These are phyloP conservation scores for Drosophila testacea DNA, from an alignment of 2,888 invertebrate genomes.

Conservation along the genomic window DNA sequence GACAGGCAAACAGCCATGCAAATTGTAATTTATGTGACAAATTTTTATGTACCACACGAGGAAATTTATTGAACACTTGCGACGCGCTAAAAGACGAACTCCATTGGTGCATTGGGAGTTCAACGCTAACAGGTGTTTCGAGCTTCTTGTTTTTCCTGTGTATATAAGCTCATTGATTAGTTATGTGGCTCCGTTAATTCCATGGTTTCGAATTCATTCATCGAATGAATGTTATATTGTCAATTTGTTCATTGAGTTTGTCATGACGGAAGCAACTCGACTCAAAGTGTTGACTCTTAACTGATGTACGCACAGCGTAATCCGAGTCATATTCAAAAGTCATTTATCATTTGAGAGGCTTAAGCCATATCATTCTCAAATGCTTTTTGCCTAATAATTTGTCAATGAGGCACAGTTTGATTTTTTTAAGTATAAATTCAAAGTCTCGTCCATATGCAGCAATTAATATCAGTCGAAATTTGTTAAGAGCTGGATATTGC, in stretches of 20 bases:
- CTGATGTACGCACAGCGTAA: slow-evolving; percentile 75
- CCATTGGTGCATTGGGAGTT: slow-evolving; percentile 20
- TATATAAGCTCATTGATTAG: slow-evolving; percentile 14
- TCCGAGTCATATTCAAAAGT: slow-evolving; percentile 69
- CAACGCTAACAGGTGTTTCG: slow-evolving; percentile 53
- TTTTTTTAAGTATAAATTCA: not conserved
- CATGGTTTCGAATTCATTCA: slow-evolving; percentile 39
- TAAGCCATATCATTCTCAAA: slow-evolving; percentile 42
- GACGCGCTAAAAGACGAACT: slow-evolving; percentile 39
- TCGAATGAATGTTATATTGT: slow-evolving; percentile 12
- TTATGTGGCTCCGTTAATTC: slow-evolving; percentile 8
- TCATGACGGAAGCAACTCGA: slow-evolving; percentile 70
- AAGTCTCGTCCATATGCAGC: slow-evolving; percentile 12
- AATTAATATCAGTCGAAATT: slow-evolving; percentile 43
- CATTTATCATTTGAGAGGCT: slow-evolving; percentile 70
- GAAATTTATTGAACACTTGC: slow-evolving; percentile 70
- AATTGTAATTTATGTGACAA: slow-evolving; percentile 82
- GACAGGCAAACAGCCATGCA: slow-evolving; percentile 66
- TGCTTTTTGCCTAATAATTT: slow-evolving; percentile 65
- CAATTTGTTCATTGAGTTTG: slow-evolving; percentile 38
- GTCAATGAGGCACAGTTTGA: slow-evolving; percentile 65
- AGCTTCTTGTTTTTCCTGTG: slow-evolving; percentile 35
- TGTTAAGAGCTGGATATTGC: slow-evolving; percentile 22
- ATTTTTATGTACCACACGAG: slow-evolving; percentile 73
- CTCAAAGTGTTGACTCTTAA: slow-evolving; percentile 67